Conservation (phyloP, 2,113 vertebrate genomes). For the Steatornis caripensis region DNA sequence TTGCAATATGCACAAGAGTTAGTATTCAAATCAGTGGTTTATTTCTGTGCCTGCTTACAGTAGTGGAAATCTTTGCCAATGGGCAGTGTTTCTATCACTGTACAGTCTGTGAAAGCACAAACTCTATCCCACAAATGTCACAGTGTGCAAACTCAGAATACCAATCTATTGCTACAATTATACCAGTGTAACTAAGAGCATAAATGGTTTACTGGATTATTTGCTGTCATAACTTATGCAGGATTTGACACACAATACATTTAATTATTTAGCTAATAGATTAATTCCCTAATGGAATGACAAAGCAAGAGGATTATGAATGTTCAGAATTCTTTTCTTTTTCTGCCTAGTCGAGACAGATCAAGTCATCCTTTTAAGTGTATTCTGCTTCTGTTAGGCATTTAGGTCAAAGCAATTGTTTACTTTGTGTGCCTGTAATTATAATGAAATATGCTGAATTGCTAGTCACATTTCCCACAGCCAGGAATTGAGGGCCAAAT, state of each 20-base stretch:
- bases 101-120: not conserved
- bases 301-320: not conserved
- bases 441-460: not conserved
- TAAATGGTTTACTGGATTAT: not conserved
- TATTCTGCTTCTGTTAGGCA: not conserved
- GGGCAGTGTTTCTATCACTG: not conserved
- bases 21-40: not conserved
- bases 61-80: not conserved
- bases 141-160: not conserved
- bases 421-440: not conserved
- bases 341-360: not conserved
- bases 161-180: not conserved
- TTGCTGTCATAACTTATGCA: not conserved
- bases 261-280: slow-evolving; percentile 39
- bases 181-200: not conserved
- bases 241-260: not conserved
- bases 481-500: not conserved
- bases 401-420: slow-evolving; percentile 33
- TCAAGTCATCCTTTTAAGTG: not conserved
- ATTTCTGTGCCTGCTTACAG: not conserved
- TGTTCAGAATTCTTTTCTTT: not conserved
- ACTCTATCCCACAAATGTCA: not conserved
- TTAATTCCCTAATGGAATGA: not conserved
- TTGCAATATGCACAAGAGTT: not conserved
- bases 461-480: not conserved